Evolutionary conservation across 2,888 invertebrate genomes (phyloP), one percentile per base, ranked within the genome.

Genomic region (Philereme vetulata): DNA sequence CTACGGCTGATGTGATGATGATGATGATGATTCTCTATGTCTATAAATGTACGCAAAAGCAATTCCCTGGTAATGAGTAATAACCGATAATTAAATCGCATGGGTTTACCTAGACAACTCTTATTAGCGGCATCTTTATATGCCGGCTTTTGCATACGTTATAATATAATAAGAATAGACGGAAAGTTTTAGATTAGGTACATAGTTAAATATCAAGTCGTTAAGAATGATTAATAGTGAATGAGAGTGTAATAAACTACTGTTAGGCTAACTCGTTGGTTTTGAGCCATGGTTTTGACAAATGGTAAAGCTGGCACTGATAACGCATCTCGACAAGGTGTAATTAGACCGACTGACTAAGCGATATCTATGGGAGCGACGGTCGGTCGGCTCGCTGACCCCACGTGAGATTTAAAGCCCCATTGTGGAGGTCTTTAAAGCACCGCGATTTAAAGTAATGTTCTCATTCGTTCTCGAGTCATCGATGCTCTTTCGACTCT

Each of bases 261-360:
- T 59, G 62, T 55, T 58, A 62, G 45, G 45, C 51, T 54, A 35
- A 51, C 59, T 60, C 56, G 60, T 60, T 53, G 61, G 54, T 68
- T 57, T 75, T n/a, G n/a, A n/a, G n/a, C n/a, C n/a, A n/a, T n/a
- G n/a, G 75, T 82, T 82, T 80, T 82, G 81, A 82, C 79, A 79
- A 80, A 81, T 77, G 74, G 71, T 72, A 68, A 75, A 71, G 66
- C 68, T 67, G 73, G 67, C 66, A 71, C 60, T 71, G 77, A 78
- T 77, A 74, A 81, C 81, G 72, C 72, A 73, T 77, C 77, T 74
- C 71, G 70, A 71, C 72, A 76, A 77, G 70, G 65, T 78, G 78
- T 84, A 81, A 85, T 86, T 85, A 85, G 81, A 77, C 58, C 72
- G 75, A 65, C 85, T 86, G 84, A 86, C 85, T 81, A 79, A 81